Conservation (phyloP, 2,888 invertebrate genomes). For the Nebria salina region DNA sequence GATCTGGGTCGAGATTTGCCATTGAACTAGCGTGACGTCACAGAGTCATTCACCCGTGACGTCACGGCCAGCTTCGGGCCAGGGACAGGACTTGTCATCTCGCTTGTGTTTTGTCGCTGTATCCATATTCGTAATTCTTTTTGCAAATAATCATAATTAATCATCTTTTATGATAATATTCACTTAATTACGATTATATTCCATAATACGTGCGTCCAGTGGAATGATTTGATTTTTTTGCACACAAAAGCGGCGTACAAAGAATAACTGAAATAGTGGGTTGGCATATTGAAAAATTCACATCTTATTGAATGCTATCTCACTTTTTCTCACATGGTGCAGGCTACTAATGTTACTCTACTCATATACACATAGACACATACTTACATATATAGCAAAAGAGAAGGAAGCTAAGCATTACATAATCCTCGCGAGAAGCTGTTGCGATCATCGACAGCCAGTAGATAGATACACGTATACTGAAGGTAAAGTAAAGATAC, state of each 20-base stretch:
- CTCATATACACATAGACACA: background rate
- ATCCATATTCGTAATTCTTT: conserved; percentile 50
- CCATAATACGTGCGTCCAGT: background rate
- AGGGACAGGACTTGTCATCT: conserved; percentile 59
- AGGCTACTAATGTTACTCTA: background rate
- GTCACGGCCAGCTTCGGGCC: conserved; percentile 59
- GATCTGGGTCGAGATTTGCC: conserved; percentile 65
- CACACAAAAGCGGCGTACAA: background rate
- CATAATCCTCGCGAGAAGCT: conserved; percentile 14
- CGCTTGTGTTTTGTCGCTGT: conserved; percentile 55
- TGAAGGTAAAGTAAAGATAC: background rate
- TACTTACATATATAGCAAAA: background rate
- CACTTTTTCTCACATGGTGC: background rate
- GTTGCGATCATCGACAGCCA: conserved; percentile 5
- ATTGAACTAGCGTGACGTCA: conserved; percentile 64
- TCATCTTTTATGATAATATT: background rate
- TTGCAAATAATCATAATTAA: background rate
- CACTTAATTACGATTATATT: background rate
- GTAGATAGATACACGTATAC: background rate
- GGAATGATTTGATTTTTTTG: background rate
- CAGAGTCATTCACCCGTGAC: conserved; percentile 64
- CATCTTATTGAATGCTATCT: background rate
- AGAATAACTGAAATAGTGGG: background rate
- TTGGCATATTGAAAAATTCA: background rate
- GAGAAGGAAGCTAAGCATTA: conserved; percentile 23